Evolutionary conservation across 2,113 vertebrate genomes (phyloP).

Genomic region (Varanus salvator): DNA sequence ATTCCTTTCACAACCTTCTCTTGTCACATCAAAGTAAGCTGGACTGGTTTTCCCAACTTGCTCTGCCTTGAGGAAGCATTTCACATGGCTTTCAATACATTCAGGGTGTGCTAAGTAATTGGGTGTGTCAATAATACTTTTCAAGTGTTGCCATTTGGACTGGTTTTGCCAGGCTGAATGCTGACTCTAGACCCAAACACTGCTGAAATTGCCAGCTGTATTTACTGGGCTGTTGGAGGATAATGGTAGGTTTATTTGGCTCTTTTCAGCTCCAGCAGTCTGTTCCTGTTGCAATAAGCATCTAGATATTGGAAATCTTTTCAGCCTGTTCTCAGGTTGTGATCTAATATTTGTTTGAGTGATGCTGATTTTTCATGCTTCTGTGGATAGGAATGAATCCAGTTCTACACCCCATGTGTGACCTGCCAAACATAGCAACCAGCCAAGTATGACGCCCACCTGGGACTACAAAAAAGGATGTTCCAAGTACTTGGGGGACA

Average conservation of each 20-base stretch:
- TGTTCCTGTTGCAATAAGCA: neutral
- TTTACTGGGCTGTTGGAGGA: neutral
- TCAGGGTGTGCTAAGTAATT: neutral
- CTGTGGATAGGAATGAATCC: neutral
- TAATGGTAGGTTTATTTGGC: neutral
- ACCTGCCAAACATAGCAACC: neutral
- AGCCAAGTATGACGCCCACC: neutral
- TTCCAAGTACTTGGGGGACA: no score
- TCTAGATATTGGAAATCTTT: neutral
- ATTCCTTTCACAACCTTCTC: neutral
- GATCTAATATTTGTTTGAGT: neutral
- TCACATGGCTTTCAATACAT: neutral
- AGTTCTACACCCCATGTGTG: neutral
- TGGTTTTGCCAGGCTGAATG: neutral
- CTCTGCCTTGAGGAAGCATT: neutral
- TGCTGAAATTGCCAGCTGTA: neutral
- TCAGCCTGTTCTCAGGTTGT: neutral
- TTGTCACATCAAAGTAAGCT: neutral
- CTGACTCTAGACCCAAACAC: neutral
- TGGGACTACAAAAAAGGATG: no score
- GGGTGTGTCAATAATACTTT: neutral
- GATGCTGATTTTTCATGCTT: neutral
- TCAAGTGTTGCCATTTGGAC: neutral
- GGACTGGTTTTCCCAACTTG: neutral
- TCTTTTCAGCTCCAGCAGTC: neutral